A percentile compares a stretch with the other conserved stretches of the same genome.
These are phyloP conservation scores for Troilus luridus DNA, from an alignment of 2,888 invertebrate species.

Conservation along the genomic window DNA sequence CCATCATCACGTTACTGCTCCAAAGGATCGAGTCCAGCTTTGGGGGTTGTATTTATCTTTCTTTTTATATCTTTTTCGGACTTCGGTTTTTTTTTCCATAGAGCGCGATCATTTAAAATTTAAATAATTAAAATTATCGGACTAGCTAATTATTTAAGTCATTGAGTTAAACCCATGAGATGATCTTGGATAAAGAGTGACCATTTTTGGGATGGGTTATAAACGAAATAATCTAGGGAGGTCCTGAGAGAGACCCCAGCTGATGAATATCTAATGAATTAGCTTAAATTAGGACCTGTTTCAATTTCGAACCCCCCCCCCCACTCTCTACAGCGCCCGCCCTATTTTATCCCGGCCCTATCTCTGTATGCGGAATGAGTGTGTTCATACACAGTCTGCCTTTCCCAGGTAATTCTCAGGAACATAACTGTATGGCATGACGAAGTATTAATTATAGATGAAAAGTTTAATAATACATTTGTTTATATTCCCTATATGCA, in stretches of 20 bases:
- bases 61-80: too few species aligned
- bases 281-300: slow-evolving; percentile 47
- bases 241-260: not conserved
- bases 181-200: not conserved
- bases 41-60: too few species aligned
- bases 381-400: not conserved
- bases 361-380: not conserved
- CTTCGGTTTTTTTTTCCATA: too few species aligned
- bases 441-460: not conserved
- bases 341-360: not conserved
- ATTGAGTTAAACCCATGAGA: not conserved
- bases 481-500: too few species aligned
- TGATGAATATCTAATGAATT: slow-evolving; percentile 55
- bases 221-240: slow-evolving; percentile 20
- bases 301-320: slow-evolving; percentile 1
- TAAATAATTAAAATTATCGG: not conserved
- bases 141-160: not conserved
- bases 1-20: too few species aligned
- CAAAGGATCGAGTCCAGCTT: too few species aligned
- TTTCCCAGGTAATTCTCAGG: not conserved
- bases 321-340: not conserved
- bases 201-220: not conserved
- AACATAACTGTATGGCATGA: not conserved
- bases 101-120: too few species aligned
- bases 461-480: not conserved